Percentiles rank a stretch among this genome's conserved stretches.
These are phyloP conservation scores for Hylomyscus alleni DNA, from an alignment of 2,797 vertebrate genomes.

Conservation along the genomic window DNA sequence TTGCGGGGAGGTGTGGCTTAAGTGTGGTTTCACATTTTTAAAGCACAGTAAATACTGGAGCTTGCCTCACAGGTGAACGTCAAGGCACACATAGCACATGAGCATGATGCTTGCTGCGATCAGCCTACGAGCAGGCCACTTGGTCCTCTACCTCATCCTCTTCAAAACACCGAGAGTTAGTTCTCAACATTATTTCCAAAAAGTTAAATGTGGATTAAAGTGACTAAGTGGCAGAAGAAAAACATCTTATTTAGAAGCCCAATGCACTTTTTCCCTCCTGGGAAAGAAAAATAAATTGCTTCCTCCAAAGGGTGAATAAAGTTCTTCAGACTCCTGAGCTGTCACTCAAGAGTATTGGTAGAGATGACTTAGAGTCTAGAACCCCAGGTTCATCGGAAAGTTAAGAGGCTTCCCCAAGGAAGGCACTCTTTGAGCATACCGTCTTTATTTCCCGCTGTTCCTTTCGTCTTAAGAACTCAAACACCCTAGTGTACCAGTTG, in stretches of 20 bases:
- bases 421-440: constrained; percentile 25
- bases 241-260: constrained; percentile 61
- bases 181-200: constrained; percentile 62
- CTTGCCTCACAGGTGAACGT: constrained; percentile 62
- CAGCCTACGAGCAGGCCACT: not conserved
- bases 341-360: constrained; percentile 43
- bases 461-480: constrained; percentile 58
- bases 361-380: constrained; percentile 66
- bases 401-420: constrained; percentile 60
- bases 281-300: constrained; percentile 68
- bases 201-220: constrained; percentile 66
- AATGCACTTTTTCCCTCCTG: constrained; percentile 25
- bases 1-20: constrained; percentile 66
- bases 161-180: constrained; percentile 40
- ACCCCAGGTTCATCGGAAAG: constrained; percentile 48
- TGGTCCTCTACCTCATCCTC: not conserved
- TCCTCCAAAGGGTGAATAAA: constrained; percentile 23
- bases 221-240: constrained; percentile 32
- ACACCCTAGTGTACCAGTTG: not conserved
- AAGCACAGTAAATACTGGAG: constrained; percentile 59
- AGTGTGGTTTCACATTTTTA: constrained; percentile 69
- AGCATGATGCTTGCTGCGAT: not conserved
- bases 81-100: constrained; percentile 6
- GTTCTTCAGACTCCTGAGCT: constrained; percentile 45
- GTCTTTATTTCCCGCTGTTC: constrained; percentile 1